A percentile compares a stretch with the other conserved stretches of the same genome.
Evolutionary conservation across 1,140 invertebrate species (phyloP).

Genomic region (Drosophila mayri): DNA sequence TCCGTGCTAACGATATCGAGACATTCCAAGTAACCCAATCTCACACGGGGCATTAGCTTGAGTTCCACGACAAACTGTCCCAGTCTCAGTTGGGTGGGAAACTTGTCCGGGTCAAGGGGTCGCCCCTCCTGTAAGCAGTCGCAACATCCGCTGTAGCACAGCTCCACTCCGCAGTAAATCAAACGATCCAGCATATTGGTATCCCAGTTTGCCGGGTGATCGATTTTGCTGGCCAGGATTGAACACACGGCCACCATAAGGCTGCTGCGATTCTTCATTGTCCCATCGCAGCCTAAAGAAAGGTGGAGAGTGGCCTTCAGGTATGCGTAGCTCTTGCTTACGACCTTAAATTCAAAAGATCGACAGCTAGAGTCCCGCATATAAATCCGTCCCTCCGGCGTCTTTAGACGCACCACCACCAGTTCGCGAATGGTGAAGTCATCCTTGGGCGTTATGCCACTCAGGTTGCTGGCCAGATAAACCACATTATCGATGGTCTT

Average conservation of each 20-base stretch:
- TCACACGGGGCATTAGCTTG: slow-evolving; percentile 35
- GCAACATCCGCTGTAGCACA: slow-evolving; percentile 57
- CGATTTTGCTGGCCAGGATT: slow-evolving; percentile 73
- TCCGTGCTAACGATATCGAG: slow-evolving; percentile 31
- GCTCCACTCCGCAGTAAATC: slow-evolving; percentile 73
- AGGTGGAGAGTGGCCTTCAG: slow-evolving; percentile 65
- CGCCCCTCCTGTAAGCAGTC: slow-evolving; percentile 17
- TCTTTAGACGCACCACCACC: slow-evolving; percentile 57
- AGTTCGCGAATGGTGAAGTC: slow-evolving; percentile 66
- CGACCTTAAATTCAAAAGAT: slow-evolving; percentile 51
- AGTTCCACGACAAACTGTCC: slow-evolving; percentile 65
- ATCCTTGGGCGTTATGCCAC: slow-evolving; percentile 25
- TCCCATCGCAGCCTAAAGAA: slow-evolving; percentile 29
- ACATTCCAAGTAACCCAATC: slow-evolving; percentile 47
- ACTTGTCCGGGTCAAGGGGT: slow-evolving; percentile 51
- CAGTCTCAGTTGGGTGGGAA: slow-evolving; percentile 64
- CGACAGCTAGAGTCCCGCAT: slow-evolving; percentile 36
- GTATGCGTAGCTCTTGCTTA: slow-evolving; percentile 74
- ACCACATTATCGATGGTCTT: slow-evolving; percentile 61
- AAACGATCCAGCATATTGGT: slow-evolving; percentile 62
- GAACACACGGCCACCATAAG: slow-evolving; percentile 60
- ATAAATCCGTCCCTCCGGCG: slow-evolving; percentile 56
- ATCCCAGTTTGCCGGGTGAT: slow-evolving; percentile 77
- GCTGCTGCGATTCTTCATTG: slow-evolving; percentile 56
- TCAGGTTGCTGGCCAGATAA: slow-evolving; percentile 60